phyloP scores from a whole-genome alignment of 2,113 vertebrate species.

The Prolemur simus region DNA sequence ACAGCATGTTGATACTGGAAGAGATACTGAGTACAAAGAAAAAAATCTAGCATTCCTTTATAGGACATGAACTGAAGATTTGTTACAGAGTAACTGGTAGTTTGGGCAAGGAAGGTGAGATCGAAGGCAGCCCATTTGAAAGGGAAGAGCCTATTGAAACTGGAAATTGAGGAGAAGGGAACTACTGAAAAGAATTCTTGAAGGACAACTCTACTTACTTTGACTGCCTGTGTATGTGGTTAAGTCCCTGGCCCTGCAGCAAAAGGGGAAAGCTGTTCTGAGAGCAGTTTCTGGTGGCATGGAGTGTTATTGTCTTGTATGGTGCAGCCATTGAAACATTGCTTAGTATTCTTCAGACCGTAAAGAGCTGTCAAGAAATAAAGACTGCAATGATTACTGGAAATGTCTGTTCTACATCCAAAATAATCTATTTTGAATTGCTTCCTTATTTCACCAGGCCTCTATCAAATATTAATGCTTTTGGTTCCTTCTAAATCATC shows the following conservation, averaged over 20 bases:
- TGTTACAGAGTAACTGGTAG: not conserved
- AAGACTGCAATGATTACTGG: not conserved
- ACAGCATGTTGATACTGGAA: not conserved
- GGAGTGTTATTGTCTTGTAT: not conserved
- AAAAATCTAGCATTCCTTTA: conserved; percentile 8
- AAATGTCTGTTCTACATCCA: not conserved
- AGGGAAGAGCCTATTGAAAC: not conserved
- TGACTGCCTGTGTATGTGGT: not conserved
- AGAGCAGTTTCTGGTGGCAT: not conserved
- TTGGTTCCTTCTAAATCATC: not conserved
- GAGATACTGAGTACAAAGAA: not conserved
- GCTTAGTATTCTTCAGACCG: not conserved
- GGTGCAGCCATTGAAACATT: not conserved
- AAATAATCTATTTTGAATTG: not conserved
- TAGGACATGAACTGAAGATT: not conserved
- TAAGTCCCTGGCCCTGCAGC: not conserved
- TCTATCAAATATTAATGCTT: not conserved
- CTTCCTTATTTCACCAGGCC: not conserved
- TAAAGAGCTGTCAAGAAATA: not conserved
- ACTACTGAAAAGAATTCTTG: not conserved
- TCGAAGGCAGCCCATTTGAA: not conserved
- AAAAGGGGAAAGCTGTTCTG: not conserved
- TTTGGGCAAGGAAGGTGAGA: not conserved
- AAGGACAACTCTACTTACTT: not conserved
- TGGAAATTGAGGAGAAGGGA: not conserved